Conservation (phyloP, 2,113 vertebrate genomes). For the Nothocercus julius region DNA sequence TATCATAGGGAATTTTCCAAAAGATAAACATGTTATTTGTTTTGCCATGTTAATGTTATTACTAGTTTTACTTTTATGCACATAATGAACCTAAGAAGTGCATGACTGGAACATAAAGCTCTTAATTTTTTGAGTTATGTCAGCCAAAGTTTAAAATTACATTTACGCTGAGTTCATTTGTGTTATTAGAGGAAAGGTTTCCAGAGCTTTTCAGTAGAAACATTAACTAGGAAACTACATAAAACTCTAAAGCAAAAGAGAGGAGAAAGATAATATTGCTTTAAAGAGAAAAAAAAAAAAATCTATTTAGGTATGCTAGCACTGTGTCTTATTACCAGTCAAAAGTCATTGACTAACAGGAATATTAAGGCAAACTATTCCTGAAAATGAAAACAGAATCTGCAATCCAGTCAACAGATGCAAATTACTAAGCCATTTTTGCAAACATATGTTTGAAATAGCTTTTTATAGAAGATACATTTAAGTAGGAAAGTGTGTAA, state of each 20-base stretch:
- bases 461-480: slow-evolving; percentile 5
- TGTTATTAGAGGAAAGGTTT: not conserved
- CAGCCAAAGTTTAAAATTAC: not conserved
- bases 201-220: not conserved
- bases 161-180: not conserved
- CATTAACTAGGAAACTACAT: not conserved
- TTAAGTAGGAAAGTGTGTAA: slow-evolving; percentile 17
- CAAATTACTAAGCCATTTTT: slow-evolving; percentile 52
- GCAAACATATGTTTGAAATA: slow-evolving; percentile 19
- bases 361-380: slow-evolving; percentile 17
- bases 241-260: not conserved
- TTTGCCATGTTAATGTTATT: not conserved
- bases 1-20: not conserved
- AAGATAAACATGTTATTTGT: not conserved
- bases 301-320: not conserved
- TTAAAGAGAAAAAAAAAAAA: not conserved
- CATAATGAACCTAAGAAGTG: not conserved
- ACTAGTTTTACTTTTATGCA: not conserved
- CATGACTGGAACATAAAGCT: not conserved
- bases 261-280: not conserved
- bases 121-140: slow-evolving; percentile 3
- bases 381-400: slow-evolving; percentile 35
- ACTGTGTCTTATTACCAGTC: not conserved
- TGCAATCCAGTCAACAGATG: slow-evolving; percentile 19
- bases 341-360: slow-evolving; percentile 14